Conservation (phyloP, 2,797 vertebrate genomes). For the Carapus acus region DNA sequence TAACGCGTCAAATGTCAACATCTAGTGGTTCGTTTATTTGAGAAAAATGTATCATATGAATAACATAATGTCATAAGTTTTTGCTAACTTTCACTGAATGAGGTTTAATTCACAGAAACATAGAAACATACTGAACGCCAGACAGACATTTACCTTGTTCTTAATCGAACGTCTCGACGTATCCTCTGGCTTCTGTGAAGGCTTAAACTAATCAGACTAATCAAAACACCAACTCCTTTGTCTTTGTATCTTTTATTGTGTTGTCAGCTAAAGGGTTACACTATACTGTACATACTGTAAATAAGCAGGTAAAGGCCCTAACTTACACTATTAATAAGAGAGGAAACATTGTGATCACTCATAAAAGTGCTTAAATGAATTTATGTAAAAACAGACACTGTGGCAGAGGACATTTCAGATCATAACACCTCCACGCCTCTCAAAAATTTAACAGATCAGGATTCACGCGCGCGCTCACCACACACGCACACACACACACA, state of each 20-base stretch:
- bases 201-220: background rate
- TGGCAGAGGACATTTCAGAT: slow-evolving; percentile 34
- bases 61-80: too few relatives aligned
- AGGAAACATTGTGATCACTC: slow-evolving; percentile 52
- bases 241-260: slow-evolving; percentile 45
- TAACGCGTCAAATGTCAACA: too few relatives aligned
- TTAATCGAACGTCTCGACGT: too few relatives aligned
- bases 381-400: slow-evolving; percentile 48
- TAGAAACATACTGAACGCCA: too few relatives aligned
- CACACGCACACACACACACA: background rate
- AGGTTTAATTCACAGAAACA: too few relatives aligned
- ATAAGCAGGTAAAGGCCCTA: slow-evolving; percentile 44
- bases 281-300: slow-evolving; percentile 60
- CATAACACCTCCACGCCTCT: slow-evolving; percentile 14
- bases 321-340: slow-evolving; percentile 57
- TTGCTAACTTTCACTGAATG: too few relatives aligned
- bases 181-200: too few relatives aligned
- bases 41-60: too few relatives aligned
- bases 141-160: too few relatives aligned
- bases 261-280: slow-evolving; percentile 55
- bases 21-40: too few relatives aligned
- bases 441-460: slow-evolving; percentile 7
- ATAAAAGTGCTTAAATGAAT: slow-evolving; percentile 69
- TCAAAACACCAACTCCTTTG: slow-evolving; percentile 1
- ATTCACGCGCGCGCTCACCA: background rate